These are phyloP conservation scores for Drosophila jambulina DNA, from an alignment of 1,140 invertebrate genomes.

Conservation along the genomic window DNA sequence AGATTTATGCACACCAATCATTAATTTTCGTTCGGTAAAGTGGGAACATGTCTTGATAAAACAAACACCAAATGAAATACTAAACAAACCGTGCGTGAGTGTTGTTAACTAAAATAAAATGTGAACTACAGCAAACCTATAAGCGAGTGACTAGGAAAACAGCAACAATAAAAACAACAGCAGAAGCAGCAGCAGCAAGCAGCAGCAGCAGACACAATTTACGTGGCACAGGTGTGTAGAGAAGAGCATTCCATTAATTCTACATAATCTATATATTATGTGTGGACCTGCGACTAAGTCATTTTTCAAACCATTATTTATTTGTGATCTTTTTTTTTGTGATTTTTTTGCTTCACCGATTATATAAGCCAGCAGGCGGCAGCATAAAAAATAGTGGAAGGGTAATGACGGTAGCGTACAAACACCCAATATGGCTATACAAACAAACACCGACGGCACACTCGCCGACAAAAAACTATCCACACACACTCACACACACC, in stretches of 20 bases:
- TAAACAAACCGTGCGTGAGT: constrained; percentile 14
- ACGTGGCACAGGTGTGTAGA: constrained; percentile 81
- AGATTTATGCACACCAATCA: constrained; percentile 25
- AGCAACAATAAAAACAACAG: constrained; percentile 5
- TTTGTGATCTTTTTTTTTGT: constrained; percentile 3
- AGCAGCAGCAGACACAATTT: constrained; percentile 49
- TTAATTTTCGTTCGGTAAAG: constrained; percentile 44
- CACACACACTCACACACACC: not conserved
- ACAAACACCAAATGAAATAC: constrained; percentile 17
- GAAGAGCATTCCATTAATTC: constrained; percentile 67
- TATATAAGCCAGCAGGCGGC: constrained; percentile 47
- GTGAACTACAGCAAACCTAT: constrained; percentile 28
- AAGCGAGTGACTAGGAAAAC: constrained; percentile 40
- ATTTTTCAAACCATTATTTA: constrained; percentile 15
- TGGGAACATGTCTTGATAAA: constrained; percentile 25
- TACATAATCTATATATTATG: constrained; percentile 56
- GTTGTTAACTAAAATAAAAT: constrained; percentile 26
- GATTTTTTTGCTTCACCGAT: constrained; percentile 1
- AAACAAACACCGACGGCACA: constrained; percentile 44
- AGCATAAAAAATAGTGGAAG: constrained; percentile 57
- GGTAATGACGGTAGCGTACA: constrained; percentile 56
- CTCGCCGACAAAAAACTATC: constrained; percentile 12
- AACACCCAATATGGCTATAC: constrained; percentile 59
- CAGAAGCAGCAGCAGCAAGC: not conserved
- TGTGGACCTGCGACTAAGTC: constrained; percentile 25